These are phyloP conservation scores for Virgularia gustaviana DNA, from an alignment of 92 coral and sea anemone genomes.

Conservation along the genomic window DNA sequence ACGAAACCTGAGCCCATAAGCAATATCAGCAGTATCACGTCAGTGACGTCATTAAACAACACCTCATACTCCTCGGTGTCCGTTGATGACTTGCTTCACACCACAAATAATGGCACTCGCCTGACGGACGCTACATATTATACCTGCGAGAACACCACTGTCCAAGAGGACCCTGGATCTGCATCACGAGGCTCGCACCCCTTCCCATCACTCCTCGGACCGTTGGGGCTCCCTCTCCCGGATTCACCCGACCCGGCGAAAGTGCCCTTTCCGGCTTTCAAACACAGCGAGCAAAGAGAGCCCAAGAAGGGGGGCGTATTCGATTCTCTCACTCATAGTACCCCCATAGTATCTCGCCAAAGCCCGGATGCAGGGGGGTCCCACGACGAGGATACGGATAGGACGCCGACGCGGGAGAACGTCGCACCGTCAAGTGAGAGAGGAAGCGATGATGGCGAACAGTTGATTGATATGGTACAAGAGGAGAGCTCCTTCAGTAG, in stretches of 20 bases:
- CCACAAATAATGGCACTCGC: background rate
- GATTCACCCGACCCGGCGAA: conserved; percentile 73
- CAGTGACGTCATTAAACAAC: conserved; percentile 65
- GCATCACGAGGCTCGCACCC: background rate
- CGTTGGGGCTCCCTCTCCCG: conserved; percentile 15
- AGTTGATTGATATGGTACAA: background rate
- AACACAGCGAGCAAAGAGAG: conserved; percentile 53
- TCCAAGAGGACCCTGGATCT: conserved; percentile 2
- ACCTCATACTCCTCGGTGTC: conserved; percentile 54
- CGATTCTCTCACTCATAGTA: conserved; percentile 13
- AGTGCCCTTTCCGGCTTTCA: conserved; percentile 74
- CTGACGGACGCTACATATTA: background rate
- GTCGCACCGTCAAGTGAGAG: background rate
- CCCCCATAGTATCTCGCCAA: conserved; percentile 3
- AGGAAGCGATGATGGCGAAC: too few species aligned
- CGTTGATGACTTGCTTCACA: conserved; percentile 43
- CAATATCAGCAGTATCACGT: conserved; percentile 78
- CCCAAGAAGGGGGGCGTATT: background rate
- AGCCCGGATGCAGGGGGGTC: background rate
- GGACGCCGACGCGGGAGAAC: conserved; percentile 22
- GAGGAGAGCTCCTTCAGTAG: background rate
- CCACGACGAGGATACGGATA: conserved; percentile 2
- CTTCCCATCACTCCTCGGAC: background rate
- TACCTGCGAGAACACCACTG: conserved; percentile 18
- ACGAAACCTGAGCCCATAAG: conserved; percentile 47